Evolutionary conservation across 2,888 invertebrate genomes (phyloP), one percentile per base, ranked within the genome.

Genomic region (Chloromyia formosa): DNA sequence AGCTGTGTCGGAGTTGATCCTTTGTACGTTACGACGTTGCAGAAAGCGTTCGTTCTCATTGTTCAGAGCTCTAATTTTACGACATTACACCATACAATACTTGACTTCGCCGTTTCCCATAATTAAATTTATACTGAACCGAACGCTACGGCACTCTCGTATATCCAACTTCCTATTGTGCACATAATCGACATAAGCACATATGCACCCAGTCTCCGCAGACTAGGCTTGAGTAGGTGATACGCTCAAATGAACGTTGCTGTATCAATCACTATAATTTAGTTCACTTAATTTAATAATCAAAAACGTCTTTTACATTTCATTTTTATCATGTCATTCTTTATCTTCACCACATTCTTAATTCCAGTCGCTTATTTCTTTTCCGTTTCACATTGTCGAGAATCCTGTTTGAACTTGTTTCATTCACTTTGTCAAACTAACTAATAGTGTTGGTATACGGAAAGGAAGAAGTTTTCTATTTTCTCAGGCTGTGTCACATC

Each of bases 211-310:
- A 58, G 42, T 56, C 58, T 20, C 58, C 40, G 12, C 58, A 12
- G 20, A 40, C 71, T 40, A 20, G 56, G 16, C 7, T 53, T 18
- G 40, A 71, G 58, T 71, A 71, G 71, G 58, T 71, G 40, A 35
- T 71, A 40, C 69, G 54, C 27, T 14, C 71, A 40, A 71, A 71
- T 42, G 71, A 56, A 56, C 71, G 71, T 58, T 56, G 79, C 77
- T 79, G 81, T 80, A 82, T 83, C 82, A 84, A 84, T 83, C 83
- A 83, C 82, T 75, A 80, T 83, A 80, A 84, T 84, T 84, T 82
- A 84, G 83, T 83, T 83, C 80, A 83, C 82, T 83, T 81, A 83
- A 83, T 83, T 84, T 81, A 84, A 83, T 83, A 80, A 82, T 80
- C 78, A 74, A 76, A 78, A 78, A 73, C 66, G 72, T 74, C 66